Percentiles rank a stretch among this genome's conserved stretches.
phyloP scores from a whole-genome alignment of 2,113 vertebrate genomes.

The Xenotilapia caudafasciata region DNA sequence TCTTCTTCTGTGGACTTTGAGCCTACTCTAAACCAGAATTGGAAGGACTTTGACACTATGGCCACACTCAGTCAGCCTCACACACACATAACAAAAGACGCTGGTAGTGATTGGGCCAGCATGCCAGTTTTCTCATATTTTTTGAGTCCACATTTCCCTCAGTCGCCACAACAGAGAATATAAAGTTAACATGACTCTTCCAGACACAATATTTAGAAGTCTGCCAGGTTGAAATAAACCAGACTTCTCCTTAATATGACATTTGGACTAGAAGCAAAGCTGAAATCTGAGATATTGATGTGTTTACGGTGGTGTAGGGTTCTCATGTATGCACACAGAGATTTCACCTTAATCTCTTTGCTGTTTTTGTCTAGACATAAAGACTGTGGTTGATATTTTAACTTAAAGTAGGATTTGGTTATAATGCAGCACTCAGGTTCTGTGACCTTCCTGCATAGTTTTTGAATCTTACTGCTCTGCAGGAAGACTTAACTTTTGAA shows the following conservation, averaged over 20 bases:
- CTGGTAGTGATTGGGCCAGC: neutral
- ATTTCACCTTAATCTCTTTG: slow-evolving; percentile 24
- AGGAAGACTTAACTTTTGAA: neutral
- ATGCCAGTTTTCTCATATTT: neutral
- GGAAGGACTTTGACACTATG: neutral
- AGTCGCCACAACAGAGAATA: neutral
- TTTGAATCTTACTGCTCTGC: neutral
- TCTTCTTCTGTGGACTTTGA: neutral
- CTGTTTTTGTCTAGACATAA: slow-evolving; percentile 40
- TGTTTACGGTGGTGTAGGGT: neutral
- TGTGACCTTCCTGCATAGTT: neutral
- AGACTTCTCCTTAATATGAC: neutral
- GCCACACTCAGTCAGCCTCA: neutral
- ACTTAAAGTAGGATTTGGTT: neutral
- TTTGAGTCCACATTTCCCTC: neutral
- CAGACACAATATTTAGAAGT: neutral
- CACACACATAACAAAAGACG: neutral
- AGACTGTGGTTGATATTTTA: neutral
- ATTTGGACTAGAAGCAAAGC: neutral
- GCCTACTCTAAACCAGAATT: neutral
- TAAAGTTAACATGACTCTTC: neutral
- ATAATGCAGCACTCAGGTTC: neutral
- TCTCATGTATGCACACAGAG: neutral
- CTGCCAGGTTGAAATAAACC: neutral
- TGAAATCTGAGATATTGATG: neutral